Evolutionary conservation across 1,140 invertebrate species (phyloP).

Genomic region (Drosophila busckii): DNA sequence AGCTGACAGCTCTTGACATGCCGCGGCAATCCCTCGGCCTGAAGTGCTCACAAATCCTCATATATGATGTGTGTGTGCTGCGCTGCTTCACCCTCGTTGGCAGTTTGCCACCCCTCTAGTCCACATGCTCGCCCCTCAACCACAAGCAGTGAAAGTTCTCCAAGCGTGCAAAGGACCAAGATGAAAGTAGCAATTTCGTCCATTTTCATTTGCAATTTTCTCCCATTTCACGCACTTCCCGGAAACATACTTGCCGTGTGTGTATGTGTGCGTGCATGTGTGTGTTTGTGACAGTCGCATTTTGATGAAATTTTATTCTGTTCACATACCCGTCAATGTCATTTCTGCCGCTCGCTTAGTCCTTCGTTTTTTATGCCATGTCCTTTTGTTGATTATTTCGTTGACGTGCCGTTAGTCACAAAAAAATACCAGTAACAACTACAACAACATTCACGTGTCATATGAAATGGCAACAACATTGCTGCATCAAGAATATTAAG

Average conservation of each 20-base stretch:
- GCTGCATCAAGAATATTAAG: no score
- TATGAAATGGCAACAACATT: background rate
- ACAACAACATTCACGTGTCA: conserved; percentile 4
- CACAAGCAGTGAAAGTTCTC: conserved; percentile 59
- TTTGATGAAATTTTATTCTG: conserved; percentile 74
- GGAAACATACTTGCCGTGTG: background rate
- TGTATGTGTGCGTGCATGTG: conserved; percentile 9
- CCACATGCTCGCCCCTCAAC: conserved; percentile 11
- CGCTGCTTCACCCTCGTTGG: conserved; percentile 1
- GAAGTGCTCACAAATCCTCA: conserved; percentile 59
- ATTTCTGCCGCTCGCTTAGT: conserved; percentile 64
- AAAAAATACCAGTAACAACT: background rate
- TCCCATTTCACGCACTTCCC: conserved; percentile 28
- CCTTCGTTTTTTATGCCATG: conserved; percentile 44
- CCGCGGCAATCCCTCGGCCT: conserved; percentile 26
- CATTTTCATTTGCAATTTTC: conserved; percentile 74
- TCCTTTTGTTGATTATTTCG: conserved; percentile 72
- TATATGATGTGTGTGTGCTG: conserved; percentile 42
- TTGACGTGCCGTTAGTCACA: conserved; percentile 51
- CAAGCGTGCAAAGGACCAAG: conserved; percentile 55
- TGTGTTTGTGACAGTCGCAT: conserved; percentile 49
- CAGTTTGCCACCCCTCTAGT: background rate
- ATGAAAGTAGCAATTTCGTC: conserved; percentile 71
- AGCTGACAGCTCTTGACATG: conserved; percentile 57
- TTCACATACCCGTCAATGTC: conserved; percentile 72